Percentiles rank a stretch among this genome's conserved stretches.
Conservation (phyloP, 2,113 vertebrate species). For the Pteronura brasiliensis region DNA sequence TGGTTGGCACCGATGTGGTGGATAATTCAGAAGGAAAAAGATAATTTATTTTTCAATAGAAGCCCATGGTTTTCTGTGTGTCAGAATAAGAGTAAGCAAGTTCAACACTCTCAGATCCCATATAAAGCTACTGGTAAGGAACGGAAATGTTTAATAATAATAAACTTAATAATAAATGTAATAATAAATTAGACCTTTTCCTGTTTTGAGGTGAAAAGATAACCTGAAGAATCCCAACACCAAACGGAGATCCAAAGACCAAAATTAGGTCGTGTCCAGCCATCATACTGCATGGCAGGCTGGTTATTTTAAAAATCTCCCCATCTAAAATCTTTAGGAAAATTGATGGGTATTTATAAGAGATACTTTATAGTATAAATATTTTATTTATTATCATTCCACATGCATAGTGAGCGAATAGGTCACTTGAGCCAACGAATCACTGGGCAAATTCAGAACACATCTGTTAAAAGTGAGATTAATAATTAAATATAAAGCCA, state of each 20-base stretch:
- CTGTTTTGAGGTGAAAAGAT: neutral
- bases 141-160: neutral
- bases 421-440: neutral
- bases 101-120: neutral
- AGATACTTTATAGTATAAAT: neutral
- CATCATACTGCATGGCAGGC: neutral
- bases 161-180: neutral
- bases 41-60: neutral
- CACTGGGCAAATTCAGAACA: slow-evolving; percentile 1
- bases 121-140: neutral
- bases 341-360: neutral
- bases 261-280: neutral
- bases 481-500: slow-evolving; percentile 36
- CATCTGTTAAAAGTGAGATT: slow-evolving; percentile 6
- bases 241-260: neutral
- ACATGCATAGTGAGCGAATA: neutral
- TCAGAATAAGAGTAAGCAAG: neutral
- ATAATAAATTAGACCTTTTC: neutral
- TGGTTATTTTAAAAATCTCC: neutral
- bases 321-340: neutral
- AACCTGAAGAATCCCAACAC: neutral
- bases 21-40: neutral
- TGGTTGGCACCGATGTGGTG: neutral
- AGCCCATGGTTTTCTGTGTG: neutral
- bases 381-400: neutral